A percentile compares a stretch with the other conserved stretches of the same genome.
Evolutionary conservation across 2,113 vertebrate genomes (phyloP).

Genomic region (Alexandromys fortis): DNA sequence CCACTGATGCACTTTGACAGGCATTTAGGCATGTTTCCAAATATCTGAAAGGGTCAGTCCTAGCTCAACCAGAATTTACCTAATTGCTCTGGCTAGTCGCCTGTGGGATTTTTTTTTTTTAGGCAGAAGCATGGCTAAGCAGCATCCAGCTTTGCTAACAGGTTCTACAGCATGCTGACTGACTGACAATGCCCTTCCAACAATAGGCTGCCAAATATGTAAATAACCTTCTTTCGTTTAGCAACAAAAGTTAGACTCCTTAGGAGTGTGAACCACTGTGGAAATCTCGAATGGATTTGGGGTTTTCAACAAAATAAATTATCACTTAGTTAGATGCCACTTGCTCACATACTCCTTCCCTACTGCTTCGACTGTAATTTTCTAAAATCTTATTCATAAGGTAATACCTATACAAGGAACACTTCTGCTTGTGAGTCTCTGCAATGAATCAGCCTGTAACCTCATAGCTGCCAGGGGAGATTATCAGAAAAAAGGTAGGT

Average conservation of each 20-base stretch:
- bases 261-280: constrained; percentile 53
- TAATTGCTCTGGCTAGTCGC: constrained; percentile 50
- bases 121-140: constrained; percentile 11
- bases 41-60: constrained; percentile 53
- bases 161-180: constrained; percentile 34
- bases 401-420: background rate
- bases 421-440: background rate
- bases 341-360: background rate
- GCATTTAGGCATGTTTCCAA: constrained; percentile 39
- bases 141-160: constrained; percentile 6
- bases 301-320: constrained; percentile 59
- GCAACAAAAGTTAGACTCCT: background rate
- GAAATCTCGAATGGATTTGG: constrained; percentile 53
- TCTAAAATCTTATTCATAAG: constrained; percentile 13
- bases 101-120: background rate
- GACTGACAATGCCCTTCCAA: constrained; percentile 66
- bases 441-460: background rate
- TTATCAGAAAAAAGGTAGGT: background rate
- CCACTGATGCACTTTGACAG: constrained; percentile 34
- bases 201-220: background rate
- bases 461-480: background rate
- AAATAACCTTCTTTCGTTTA: background rate
- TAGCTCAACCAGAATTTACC: constrained; percentile 23
- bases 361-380: background rate
- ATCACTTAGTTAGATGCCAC: constrained; percentile 7